These are phyloP conservation scores for Venustaconcha ellipsiformis DNA, from an alignment of 1,140 invertebrate species.

Conservation along the genomic window DNA sequence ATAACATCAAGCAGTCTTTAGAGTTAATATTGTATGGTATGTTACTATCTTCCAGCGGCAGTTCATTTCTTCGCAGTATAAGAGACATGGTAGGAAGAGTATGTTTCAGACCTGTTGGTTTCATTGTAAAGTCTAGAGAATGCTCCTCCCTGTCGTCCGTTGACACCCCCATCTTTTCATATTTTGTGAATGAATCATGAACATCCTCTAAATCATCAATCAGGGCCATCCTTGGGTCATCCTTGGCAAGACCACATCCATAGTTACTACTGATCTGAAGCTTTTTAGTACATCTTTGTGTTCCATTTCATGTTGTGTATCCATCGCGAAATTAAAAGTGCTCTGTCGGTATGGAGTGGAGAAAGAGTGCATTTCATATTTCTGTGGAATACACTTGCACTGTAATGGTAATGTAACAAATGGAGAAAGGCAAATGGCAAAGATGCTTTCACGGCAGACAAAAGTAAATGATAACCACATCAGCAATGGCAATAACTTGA, in stretches of 20 bases:
- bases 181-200: background rate
- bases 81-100: no score
- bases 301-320: conserved; percentile 19
- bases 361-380: conserved; percentile 1
- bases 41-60: no score
- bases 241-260: conserved; percentile 3
- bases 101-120: no score
- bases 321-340: background rate
- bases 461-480: background rate
- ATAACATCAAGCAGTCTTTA: no score
- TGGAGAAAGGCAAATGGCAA: conserved; percentile 4
- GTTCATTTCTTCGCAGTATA: no score
- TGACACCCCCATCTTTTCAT: background rate
- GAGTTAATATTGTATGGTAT: no score
- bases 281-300: conserved; percentile 20
- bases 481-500: conserved; percentile 1
- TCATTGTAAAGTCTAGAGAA: no score
- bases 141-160: background rate
- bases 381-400: background rate
- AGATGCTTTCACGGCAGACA: background rate
- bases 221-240: conserved; percentile 13
- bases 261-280: conserved; percentile 7
- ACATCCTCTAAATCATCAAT: conserved; percentile 5
- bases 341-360: background rate
- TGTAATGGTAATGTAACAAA: background rate